Evolutionary conservation across 2,797 vertebrate genomes (phyloP).

Genomic region (Mareca penelope): DNA sequence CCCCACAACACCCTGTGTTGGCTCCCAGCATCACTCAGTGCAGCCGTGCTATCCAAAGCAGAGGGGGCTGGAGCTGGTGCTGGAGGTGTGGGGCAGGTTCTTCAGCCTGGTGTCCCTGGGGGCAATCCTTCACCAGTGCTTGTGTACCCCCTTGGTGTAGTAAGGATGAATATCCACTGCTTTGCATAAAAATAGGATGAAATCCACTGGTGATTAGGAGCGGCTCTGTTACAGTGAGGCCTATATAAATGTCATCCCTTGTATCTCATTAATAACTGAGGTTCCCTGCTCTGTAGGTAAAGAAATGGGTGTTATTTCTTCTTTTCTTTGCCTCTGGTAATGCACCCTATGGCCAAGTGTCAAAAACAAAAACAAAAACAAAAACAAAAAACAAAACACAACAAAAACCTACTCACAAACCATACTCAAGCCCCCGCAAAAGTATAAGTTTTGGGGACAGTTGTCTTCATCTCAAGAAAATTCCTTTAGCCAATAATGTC

Average conservation of each 20-base stretch:
- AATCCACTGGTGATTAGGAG: neutral
- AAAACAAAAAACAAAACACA: neutral
- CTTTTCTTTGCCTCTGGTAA: neutral
- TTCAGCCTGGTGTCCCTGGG: neutral
- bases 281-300: neutral
- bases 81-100: neutral
- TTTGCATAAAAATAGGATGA: neutral
- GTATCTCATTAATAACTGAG: slow-evolving; percentile 16
- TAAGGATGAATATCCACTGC: neutral
- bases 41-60: neutral
- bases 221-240: neutral
- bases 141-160: neutral
- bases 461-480: neutral
- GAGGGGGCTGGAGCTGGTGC: fast-evolving
- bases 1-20: neutral
- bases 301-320: slow-evolving; percentile 34
- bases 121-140: neutral
- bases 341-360: neutral
- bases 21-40: neutral
- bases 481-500: neutral
- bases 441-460: neutral
- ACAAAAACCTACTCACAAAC: neutral
- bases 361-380: neutral
- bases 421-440: neutral
- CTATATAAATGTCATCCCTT: neutral